Evolutionary conservation across 2,113 vertebrate genomes (phyloP).

Genomic region (Ailurus styani): DNA sequence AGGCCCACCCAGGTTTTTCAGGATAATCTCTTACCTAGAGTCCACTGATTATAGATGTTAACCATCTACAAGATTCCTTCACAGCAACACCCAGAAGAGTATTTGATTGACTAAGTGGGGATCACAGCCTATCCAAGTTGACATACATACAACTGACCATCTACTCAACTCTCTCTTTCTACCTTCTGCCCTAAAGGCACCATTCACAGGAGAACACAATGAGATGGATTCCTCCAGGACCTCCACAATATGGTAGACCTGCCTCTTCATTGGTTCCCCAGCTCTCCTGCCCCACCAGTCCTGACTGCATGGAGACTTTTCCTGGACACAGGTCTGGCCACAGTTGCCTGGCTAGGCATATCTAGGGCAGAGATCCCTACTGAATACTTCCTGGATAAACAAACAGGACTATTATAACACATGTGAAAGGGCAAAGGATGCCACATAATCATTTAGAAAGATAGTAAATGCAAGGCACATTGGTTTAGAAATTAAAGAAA

Average conservation of each 20-base stretch:
- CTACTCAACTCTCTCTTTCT: neutral
- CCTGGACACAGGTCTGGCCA: neutral
- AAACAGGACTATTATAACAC: neutral
- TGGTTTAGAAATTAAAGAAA: neutral
- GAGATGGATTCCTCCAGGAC: neutral
- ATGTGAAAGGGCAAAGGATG: neutral
- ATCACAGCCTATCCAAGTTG: neutral
- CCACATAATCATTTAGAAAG: neutral
- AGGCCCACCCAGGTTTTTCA: neutral
- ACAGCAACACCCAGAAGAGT: neutral
- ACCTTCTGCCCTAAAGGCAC: neutral
- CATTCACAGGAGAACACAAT: neutral
- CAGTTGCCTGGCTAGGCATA: neutral
- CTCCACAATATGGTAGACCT: neutral
- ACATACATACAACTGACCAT: neutral
- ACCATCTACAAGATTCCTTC: neutral
- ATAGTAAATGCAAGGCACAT: neutral
- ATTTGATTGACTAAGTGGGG: neutral
- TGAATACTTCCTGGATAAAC: neutral
- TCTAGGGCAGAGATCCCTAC: neutral
- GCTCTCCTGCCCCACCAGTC: neutral
- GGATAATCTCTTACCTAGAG: neutral
- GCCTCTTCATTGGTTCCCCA: neutral
- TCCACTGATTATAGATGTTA: neutral
- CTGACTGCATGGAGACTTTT: neutral